These are phyloP conservation scores for Steatocranus sp. DNA, from an alignment of 2,797 vertebrate genomes.

Conservation along the genomic window DNA sequence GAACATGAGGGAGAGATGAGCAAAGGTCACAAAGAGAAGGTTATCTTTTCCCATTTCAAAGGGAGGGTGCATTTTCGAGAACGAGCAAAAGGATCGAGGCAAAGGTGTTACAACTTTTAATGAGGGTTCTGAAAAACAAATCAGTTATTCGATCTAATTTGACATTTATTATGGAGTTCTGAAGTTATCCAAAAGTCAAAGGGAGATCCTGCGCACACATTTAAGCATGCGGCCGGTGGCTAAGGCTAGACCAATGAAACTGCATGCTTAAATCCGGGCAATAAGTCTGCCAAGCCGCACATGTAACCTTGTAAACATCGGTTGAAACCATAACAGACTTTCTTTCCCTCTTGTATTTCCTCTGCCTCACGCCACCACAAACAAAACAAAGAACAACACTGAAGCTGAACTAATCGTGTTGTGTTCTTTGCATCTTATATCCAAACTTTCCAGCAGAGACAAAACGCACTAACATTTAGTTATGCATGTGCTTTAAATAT, in stretches of 20 bases:
- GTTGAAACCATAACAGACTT: neutral
- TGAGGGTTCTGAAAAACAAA: neutral
- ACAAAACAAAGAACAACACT: neutral
- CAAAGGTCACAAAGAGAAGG: neutral
- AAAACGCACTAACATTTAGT: neutral
- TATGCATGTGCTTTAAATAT: neutral
- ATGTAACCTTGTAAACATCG: neutral
- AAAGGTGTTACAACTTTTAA: neutral
- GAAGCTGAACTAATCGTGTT: neutral
- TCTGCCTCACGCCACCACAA: neutral
- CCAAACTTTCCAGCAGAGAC: neutral
- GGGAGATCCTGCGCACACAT: neutral
- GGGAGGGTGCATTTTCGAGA: neutral
- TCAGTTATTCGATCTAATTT: conserved; percentile 4
- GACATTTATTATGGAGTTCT: conserved; percentile 1
- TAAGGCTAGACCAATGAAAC: neutral
- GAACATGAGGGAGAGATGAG: neutral
- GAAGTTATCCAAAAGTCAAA: neutral
- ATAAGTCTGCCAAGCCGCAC: conserved; percentile 23
- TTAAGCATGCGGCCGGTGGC: neutral
- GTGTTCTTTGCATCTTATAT: neutral
- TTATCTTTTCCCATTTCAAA: neutral
- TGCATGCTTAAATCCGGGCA: neutral
- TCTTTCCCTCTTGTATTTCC: neutral
- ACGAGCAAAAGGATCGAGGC: neutral